Evolutionary conservation across 2,797 vertebrate species (phyloP), one percentile per base, ranked within the genome.

Genomic region (Macrochelys suwanniensis): DNA sequence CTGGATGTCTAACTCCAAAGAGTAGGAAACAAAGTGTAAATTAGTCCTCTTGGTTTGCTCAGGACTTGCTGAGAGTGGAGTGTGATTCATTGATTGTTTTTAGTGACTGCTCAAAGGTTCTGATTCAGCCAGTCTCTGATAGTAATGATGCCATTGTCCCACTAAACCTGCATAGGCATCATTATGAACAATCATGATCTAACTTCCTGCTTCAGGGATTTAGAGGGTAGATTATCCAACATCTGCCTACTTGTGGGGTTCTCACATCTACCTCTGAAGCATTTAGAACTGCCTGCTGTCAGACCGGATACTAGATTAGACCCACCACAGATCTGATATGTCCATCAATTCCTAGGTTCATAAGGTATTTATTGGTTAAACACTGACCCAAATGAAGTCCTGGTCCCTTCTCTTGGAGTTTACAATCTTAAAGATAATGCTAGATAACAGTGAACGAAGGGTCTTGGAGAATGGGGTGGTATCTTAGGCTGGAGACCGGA

Each of bases 241-340:
- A 31, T 3, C 3, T 0, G 0, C 42, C 15, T 65, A 0, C 37
- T 80, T 88, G 56, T 45, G 11, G 49, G 31, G 2, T 37, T 71
- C 50, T 33, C 85, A 1, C 50, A 61, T 74, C 56, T 90, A 47
- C 49, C 49, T 26, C 26, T 54, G 50, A 23, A 31, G 50, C 17
- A 17, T 45, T 33, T 37, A 50, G 19, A 65, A 8, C 45, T 89
- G 74, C 42, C 11, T 3, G 1, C 42, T 65, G 16, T 33, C 33
- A 51, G 28, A 33, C 12, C 79, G 61, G 21, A 21, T 15, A 15
- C 33, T 54, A 10, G 89, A 56, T 81, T 90, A 50, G 17, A 74
- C 33, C 17, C 13, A 51, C 42, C 61, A 33, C 4, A 9, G 2
- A 33, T 23, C 13, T 45, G 12, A 74, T 50, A 16, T 6, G 13